These are phyloP conservation scores for Hesperophylax magnus DNA, from an alignment of 1,140 invertebrate genomes.

Conservation along the genomic window DNA sequence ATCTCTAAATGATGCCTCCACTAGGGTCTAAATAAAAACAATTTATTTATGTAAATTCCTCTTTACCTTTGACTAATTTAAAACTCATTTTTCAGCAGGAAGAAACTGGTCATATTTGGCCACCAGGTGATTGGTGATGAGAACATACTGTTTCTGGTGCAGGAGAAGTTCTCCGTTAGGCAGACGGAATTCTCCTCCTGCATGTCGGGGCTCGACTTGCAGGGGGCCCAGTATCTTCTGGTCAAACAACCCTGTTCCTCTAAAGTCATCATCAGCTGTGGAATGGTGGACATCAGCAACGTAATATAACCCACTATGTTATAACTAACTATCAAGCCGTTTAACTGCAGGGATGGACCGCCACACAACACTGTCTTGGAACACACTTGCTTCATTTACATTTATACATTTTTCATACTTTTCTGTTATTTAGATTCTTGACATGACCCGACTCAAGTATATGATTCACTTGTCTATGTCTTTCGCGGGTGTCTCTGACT, in stretches of 20 bases:
- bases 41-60: neutral
- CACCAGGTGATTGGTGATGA: constrained; percentile 42
- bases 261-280: constrained; percentile 23
- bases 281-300: constrained; percentile 28
- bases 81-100: neutral
- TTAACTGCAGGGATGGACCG: too few relatives aligned
- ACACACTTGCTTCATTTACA: too few relatives aligned
- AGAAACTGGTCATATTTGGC: neutral
- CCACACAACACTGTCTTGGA: too few relatives aligned
- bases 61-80: neutral
- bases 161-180: neutral
- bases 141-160: neutral
- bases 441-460: too few relatives aligned
- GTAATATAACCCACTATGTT: neutral
- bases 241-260: neutral
- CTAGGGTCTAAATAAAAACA: too few relatives aligned
- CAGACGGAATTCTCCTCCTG: constrained; percentile 5
- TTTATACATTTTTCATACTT: too few relatives aligned
- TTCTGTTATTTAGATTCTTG: too few relatives aligned
- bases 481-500: too few relatives aligned
- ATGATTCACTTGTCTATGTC: too few relatives aligned
- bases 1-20: too few relatives aligned
- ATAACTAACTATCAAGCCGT: too few relatives aligned
- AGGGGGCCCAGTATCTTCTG: neutral
- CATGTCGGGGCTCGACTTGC: neutral